phyloP scores from a whole-genome alignment of 2,113 vertebrate genomes.

The Colinus virginianus region DNA sequence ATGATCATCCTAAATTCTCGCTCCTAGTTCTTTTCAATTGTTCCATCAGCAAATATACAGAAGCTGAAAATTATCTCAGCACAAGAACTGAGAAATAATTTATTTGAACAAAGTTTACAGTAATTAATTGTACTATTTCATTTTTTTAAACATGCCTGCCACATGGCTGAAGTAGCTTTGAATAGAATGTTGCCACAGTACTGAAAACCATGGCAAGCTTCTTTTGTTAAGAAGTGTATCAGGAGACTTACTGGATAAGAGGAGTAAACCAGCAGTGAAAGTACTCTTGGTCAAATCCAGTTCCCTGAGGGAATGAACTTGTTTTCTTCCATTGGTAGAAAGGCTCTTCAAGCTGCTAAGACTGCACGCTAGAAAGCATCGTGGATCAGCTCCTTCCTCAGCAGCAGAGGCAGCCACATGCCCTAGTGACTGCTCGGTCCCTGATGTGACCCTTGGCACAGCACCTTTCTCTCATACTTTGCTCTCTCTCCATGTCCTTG shows the following conservation, averaged over 20 bases:
- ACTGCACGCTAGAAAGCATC: fast-evolving
- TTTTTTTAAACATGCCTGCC: neutral
- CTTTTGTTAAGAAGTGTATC: neutral
- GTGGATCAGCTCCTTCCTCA: neutral
- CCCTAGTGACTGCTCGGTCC: neutral
- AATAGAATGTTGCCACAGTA: neutral
- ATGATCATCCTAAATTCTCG: neutral
- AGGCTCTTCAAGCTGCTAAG: neutral
- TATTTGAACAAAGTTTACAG: neutral
- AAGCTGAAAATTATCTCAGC: neutral
- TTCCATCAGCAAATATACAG: neutral
- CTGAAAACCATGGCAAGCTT: neutral
- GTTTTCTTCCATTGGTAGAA: neutral
- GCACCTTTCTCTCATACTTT: neutral
- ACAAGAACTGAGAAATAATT: neutral
- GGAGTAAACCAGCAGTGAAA: neutral
- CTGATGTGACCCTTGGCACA: neutral
- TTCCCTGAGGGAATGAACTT: neutral
- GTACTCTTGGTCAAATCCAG: neutral
- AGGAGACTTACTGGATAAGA: neutral
- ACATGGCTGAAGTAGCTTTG: neutral
- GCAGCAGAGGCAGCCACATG: fast-evolving
- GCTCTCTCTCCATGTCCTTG: neutral
- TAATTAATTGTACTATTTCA: neutral
- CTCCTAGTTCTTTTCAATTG: neutral